Evolutionary conservation across 1,140 invertebrate genomes (phyloP), one percentile per base, ranked within the genome.

Genomic region (Penaeus chinensis): DNA sequence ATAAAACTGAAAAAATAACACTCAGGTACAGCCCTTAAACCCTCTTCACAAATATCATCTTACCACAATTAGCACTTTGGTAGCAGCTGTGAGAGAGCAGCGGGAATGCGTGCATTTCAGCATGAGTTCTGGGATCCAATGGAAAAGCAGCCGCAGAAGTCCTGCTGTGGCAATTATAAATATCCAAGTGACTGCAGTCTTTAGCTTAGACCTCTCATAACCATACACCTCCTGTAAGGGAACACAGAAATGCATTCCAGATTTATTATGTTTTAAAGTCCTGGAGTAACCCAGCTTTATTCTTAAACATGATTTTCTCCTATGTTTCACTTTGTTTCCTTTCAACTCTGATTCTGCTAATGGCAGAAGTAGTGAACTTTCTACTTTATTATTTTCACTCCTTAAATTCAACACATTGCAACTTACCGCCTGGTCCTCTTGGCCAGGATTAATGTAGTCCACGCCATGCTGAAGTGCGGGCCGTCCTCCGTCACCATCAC

Each of bases 91-190:
- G 60, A 98, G 93, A 63, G 94, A 91, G 91, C 96, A 97, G 89
- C 93, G 93, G 37, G 92, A 92, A 91, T 96, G 95, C 2, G 96
- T 97, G 3, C 94, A 93, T 84, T 96, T 95, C 27, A 98, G 93
- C 90, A 95, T 93, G 92, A 96, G 94, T 80, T 95, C 95, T 0
- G 97, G 96, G 92, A 95, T 96, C 97, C 97, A 98, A 91, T 98
- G 96, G 92, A 97, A 95, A 65, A 98, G 91, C 61, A 98, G 93
- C 54, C 96, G 94, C 11, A 98, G 92, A 13, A 96, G 91, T 47
- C 97, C 97, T 24, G 94, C 92, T 18, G 95, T 96, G 18, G 96
- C 77, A 3, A 95, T 90, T 82, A 95, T 95, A 10, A 94, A 92
- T 0, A 95, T 80, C 93, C 94, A 95, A 37, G 94, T 95, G 1